These are phyloP conservation scores for Melikaiella ostensackeni DNA, from an alignment of 2,888 invertebrate genomes.

Conservation along the genomic window DNA sequence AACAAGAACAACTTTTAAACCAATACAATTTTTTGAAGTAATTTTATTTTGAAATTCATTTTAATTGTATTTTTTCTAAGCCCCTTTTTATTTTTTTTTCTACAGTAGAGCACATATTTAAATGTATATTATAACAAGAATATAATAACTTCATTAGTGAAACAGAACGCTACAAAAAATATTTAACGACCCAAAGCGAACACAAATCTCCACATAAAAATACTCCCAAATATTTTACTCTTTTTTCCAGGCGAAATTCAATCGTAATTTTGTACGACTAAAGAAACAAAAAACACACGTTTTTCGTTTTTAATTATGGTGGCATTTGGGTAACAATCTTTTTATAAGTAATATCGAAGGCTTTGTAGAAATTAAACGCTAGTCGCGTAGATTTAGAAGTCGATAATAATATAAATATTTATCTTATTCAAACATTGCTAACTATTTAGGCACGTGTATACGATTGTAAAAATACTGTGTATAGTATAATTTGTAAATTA, in stretches of 20 bases:
- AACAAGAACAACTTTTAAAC: background rate
- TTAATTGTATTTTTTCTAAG: background rate
- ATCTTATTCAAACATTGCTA: background rate
- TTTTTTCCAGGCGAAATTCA: background rate
- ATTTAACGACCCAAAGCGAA: background rate
- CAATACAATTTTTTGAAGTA: background rate
- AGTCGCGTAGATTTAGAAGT: background rate
- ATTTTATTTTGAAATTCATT: background rate
- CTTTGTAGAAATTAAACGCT: conserved; percentile 9
- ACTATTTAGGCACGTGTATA: background rate
- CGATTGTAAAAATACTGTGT: background rate
- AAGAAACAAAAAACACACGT: background rate
- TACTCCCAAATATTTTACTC: background rate
- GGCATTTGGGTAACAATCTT: conserved; percentile 4
- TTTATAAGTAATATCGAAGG: background rate
- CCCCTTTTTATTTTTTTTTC: background rate
- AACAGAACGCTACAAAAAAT: background rate
- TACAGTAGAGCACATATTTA: too few relatives aligned
- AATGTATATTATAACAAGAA: too few relatives aligned
- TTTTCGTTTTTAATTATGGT: background rate
- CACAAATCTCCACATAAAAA: background rate
- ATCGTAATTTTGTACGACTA: background rate
- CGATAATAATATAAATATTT: background rate
- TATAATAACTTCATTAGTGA: too few relatives aligned
- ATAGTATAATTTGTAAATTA: background rate